Evolutionary conservation across 30 jellyfish, hydroid and myxozoan genomes (phyloP).

Genomic region (Aurelia aurita): DNA sequence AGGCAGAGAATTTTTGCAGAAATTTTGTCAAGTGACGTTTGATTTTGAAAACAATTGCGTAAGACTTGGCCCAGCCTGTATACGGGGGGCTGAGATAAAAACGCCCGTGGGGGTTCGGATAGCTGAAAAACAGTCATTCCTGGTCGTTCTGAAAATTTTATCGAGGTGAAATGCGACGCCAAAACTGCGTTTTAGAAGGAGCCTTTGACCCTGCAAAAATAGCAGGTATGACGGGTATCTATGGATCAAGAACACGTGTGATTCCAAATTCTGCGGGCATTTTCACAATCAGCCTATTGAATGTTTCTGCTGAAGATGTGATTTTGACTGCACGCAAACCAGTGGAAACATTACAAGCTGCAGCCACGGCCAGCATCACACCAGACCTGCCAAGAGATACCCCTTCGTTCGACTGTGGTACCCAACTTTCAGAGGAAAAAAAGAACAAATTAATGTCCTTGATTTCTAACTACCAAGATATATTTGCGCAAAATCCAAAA

Average conservation of each 20-base stretch:
- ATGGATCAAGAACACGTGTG: slow-evolving; percentile 25
- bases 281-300: slow-evolving; percentile 37
- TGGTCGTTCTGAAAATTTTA: slow-evolving; percentile 35
- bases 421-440: slow-evolving; percentile 37
- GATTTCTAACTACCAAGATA: slow-evolving; percentile 42
- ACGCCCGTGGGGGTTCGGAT: slow-evolving; percentile 26
- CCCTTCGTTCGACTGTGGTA: slow-evolving; percentile 28
- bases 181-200: slow-evolving; percentile 29
- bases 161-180: slow-evolving; percentile 19
- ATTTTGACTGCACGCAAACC: slow-evolving; percentile 57
- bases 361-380: slow-evolving; percentile 42
- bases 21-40: slow-evolving; percentile 37
- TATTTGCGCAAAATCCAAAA: slow-evolving; percentile 46
- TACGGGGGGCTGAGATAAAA: slow-evolving; percentile 35
- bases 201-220: slow-evolving; percentile 31
- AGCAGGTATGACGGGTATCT: slow-evolving; percentile 8
- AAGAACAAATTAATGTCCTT: slow-evolving; percentile 26
- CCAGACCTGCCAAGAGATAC: slow-evolving; percentile 24
- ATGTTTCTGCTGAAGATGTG: slow-evolving; percentile 39
- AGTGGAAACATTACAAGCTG: slow-evolving; percentile 45
- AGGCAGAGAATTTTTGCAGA: slow-evolving; percentile 20
- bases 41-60: slow-evolving; percentile 38
- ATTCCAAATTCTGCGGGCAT: slow-evolving; percentile 20
- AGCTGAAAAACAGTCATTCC: slow-evolving; percentile 26
- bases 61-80: slow-evolving; percentile 46